Percentiles rank a stretch among this genome's conserved stretches.
Conservation (phyloP, 2,888 invertebrate genomes). For the Cheiracanthium punctorium region DNA sequence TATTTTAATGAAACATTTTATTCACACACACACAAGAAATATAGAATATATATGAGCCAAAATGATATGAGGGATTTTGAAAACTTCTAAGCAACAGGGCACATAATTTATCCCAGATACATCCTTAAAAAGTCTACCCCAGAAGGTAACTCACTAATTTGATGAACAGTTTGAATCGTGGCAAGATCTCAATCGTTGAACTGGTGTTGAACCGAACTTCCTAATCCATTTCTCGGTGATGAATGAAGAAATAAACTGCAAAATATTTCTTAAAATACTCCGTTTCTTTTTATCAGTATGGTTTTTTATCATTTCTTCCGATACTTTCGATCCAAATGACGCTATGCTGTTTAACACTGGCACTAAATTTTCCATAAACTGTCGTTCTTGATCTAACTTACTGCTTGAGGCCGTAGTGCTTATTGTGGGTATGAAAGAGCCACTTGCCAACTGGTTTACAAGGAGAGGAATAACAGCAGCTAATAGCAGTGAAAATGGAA, state of each 20-base stretch:
- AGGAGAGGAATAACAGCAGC: constrained; percentile 43
- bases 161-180: background rate
- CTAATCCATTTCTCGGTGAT: constrained; percentile 38
- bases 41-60: too few relatives aligned
- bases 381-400: background rate
- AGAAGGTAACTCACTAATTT: background rate
- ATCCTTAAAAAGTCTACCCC: too few relatives aligned
- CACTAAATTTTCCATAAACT: background rate
- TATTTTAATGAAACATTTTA: too few relatives aligned
- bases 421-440: constrained; percentile 17
- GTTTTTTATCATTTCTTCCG: constrained; percentile 24
- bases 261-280: constrained; percentile 22
- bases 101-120: too few relatives aligned
- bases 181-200: background rate
- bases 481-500: constrained; percentile 47
- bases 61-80: too few relatives aligned
- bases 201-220: constrained; percentile 7
- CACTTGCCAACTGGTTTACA: constrained; percentile 39
- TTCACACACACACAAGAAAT: too few relatives aligned
- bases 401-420: constrained; percentile 6
- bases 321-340: constrained; percentile 5
- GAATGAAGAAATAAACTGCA: constrained; percentile 24
- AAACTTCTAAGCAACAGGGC: too few relatives aligned
- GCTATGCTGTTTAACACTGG: constrained; percentile 49
- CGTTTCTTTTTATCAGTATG: constrained; percentile 26